Conservation (phyloP, 2,888 invertebrate species). For the Bembecia ichneumoniformis region DNA sequence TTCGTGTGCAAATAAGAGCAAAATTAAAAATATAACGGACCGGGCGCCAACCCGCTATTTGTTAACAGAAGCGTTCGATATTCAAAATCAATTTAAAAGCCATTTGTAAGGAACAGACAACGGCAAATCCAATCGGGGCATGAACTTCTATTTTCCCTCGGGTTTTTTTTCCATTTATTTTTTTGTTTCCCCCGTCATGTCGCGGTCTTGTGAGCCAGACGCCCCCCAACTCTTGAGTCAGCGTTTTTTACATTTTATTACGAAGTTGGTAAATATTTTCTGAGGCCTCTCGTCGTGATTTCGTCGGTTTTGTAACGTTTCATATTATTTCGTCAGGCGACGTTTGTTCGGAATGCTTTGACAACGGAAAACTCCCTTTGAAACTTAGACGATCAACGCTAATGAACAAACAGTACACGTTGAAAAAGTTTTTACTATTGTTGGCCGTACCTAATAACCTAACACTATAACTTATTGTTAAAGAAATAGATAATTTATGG, state of each 20-base stretch:
- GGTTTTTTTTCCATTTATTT: slow-evolving; percentile 28
- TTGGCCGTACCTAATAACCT: too few species aligned
- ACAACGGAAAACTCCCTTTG: background rate
- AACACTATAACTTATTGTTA: too few species aligned
- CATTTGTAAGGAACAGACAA: slow-evolving; percentile 69
- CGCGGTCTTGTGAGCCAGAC: slow-evolving; percentile 65
- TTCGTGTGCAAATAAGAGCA: background rate
- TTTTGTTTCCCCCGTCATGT: slow-evolving; percentile 59
- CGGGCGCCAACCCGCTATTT: slow-evolving; percentile 14
- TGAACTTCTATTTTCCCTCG: slow-evolving; percentile 52
- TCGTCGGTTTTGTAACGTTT: slow-evolving; percentile 39
- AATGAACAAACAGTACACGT: too few species aligned
- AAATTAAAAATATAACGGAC: background rate
- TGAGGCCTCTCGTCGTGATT: slow-evolving; percentile 43
- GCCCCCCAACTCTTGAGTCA: slow-evolving; percentile 65
- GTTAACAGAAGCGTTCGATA: slow-evolving; percentile 46
- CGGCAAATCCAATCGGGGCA: slow-evolving; percentile 64
- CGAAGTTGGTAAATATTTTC: slow-evolving; percentile 66
- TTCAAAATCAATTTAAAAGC: slow-evolving; percentile 67
- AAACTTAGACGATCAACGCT: too few species aligned
- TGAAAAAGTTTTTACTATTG: too few species aligned
- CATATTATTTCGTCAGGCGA: slow-evolving; percentile 9
- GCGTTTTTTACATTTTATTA: slow-evolving; percentile 66
- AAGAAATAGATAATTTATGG: too few species aligned
- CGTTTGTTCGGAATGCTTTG: slow-evolving; percentile 5